Evolutionary conservation across 2,888 invertebrate species (phyloP).

Genomic region (Cerceris rybyensis): DNA sequence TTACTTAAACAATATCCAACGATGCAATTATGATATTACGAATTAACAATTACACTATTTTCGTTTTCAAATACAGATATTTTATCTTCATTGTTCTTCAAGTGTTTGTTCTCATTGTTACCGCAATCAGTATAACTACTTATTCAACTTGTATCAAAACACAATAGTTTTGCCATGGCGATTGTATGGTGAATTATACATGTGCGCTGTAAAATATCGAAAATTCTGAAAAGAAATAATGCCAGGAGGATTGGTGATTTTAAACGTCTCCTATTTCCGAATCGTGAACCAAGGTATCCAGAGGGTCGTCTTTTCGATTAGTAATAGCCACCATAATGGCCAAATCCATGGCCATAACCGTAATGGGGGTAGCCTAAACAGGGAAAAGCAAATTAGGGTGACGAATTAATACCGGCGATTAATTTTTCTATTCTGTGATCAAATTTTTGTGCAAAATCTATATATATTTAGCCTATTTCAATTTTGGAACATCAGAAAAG

Average conservation of each 20-base stretch:
- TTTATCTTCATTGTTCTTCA: too few species aligned
- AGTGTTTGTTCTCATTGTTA: too few species aligned
- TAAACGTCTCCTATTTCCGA: slow-evolving; percentile 24
- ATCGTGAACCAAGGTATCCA: slow-evolving; percentile 33
- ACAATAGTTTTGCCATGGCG: neutral
- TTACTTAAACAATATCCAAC: too few species aligned
- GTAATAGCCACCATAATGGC: slow-evolving; percentile 58
- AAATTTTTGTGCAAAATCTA: slow-evolving; percentile 30
- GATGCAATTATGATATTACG: too few species aligned
- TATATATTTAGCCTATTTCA: slow-evolving; percentile 28
- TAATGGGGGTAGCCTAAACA: slow-evolving; percentile 66
- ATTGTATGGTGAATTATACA: too few species aligned
- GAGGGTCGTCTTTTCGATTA: slow-evolving; percentile 28
- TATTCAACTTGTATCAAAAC: too few species aligned
- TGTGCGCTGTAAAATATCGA: neutral
- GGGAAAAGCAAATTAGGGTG: slow-evolving; percentile 32
- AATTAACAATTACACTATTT: too few species aligned
- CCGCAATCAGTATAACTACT: too few species aligned
- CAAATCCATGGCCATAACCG: slow-evolving; percentile 71
- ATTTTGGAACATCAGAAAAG: too few species aligned
- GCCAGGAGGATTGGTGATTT: slow-evolving; percentile 18
- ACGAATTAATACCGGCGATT: slow-evolving; percentile 42
- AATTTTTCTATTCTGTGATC: slow-evolving; percentile 18
- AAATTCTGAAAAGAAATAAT: slow-evolving; percentile 14
- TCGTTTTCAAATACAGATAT: too few species aligned